A percentile compares a stretch with the other conserved stretches of the same genome.
These are phyloP conservation scores for Sepiola atlantica DNA, from an alignment of 2,888 invertebrate species.

Conservation along the genomic window DNA sequence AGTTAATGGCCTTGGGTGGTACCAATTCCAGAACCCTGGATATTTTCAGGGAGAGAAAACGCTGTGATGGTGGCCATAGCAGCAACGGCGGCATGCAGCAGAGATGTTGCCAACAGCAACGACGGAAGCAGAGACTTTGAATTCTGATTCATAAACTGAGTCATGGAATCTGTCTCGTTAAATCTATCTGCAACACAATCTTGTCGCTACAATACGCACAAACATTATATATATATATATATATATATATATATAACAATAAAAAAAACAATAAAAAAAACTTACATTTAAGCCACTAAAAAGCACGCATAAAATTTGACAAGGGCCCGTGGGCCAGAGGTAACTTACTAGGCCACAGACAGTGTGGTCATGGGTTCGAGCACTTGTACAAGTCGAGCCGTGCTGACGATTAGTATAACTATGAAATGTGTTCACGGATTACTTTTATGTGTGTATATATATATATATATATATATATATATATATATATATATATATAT, in stretches of 20 bases:
- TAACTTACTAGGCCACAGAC: too few relatives aligned
- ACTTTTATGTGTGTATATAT: too few relatives aligned
- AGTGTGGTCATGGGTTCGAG: too few relatives aligned
- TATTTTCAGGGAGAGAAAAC: neutral
- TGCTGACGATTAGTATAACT: too few relatives aligned
- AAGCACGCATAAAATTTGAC: too few relatives aligned
- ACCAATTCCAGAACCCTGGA: neutral
- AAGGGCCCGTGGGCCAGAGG: too few relatives aligned
- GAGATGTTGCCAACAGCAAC: neutral
- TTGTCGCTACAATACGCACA: neutral
- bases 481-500: too few relatives aligned
- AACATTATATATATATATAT: neutral
- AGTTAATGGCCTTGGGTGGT: neutral
- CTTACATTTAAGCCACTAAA: too few relatives aligned
- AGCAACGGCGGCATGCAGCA: neutral
- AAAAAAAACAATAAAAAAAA: too few relatives aligned
- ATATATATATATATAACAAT: slow-evolving; percentile 32
- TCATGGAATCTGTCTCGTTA: neutral
- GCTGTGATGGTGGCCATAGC: neutral
- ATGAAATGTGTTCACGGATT: too few relatives aligned
- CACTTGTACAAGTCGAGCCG: too few relatives aligned
- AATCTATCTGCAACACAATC: neutral
- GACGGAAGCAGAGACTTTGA: neutral
- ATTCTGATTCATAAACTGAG: neutral
- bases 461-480: too few relatives aligned